Base-by-base conservation (phyloP, 1,140 invertebrate genomes). In the Panonychus citri region DNA sequence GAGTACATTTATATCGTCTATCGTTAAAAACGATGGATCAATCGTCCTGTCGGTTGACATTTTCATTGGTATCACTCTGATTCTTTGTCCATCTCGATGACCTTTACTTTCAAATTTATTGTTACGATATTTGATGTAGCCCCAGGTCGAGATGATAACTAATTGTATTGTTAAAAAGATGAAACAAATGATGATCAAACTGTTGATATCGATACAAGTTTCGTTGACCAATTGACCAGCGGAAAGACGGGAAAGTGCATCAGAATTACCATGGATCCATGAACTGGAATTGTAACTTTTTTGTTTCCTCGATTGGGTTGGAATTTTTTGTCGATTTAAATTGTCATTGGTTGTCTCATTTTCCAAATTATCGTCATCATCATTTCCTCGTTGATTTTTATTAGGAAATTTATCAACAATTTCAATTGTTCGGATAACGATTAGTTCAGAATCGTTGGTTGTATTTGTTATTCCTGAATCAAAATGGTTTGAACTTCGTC, bases 321-420 rank as follows among this genome's bases (percentile, higher is more conserved):
- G 2, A 19, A 2, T 10, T 46, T 46, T n/a, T 7, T 19, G 19
- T 46, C n/a, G 8, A 46, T 7, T 21, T 10, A 10, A 10, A 10
- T 46, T 46, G 43, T n/a, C 7, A n/a, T 24, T 46, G 10, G n/a
- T 21, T 46, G 13, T 19, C 8, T 46, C n/a, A 24, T 24, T 46
- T 7, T 21, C 21, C 21, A n/a, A n/a, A 46, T n/a, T n/a, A 3
- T 46, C 43, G 10, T 46, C 19, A 24, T 24, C n/a, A 13, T 21
- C 43, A 10, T 46, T 46, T 46, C 21, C 3, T 24, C 21, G n/a
- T 24, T 19, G 15, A 7, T 46, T 46, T 24, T 46, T 46, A 3
- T n/a, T 5, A 27, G 49, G 52, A 53, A 53, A 53, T 39, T 34
- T 37, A 25, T 53, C 52, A 13, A 39, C 25, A n/a, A 53, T 53